Base-by-base conservation (phyloP, 2,888 invertebrate genomes). In the Parasteatoda lunata region DNA sequence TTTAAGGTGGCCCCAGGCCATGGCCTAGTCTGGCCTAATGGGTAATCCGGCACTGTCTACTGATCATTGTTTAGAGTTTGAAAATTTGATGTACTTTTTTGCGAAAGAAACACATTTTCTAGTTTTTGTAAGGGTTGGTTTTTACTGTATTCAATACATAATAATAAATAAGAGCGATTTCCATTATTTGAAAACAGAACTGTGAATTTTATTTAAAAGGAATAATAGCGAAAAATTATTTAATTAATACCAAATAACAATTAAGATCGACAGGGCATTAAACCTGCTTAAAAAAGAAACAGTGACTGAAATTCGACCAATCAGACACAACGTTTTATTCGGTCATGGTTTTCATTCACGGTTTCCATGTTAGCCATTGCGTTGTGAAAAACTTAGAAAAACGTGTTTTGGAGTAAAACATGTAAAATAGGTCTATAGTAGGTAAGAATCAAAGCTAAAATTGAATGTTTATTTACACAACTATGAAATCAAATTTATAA, bases 291-390 rank as follows among this genome's bases (percentile, higher is more conserved):
- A 73, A 79, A 84, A 78, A 69, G 86, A 88, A 80, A 83, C 78
- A 82, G 83, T 88, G 80, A 80, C 66, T 71, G 83, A 86, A 79
- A 83, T 86, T 77, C 77, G 83, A 84, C 88, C 88, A 75, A 86
- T 88, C 79, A 88, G 88, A 90, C 90, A 90, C 88, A 79, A 72
- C 86, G 86, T 87, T 73, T 81, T 87, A 87, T 87, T 87, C 86
- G 86, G 86, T 82, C 82, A 87, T 87, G 86, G 86, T 82, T 82
- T 87, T 82, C 86, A 87, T 87, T 87, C 86, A 87, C 81, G 86
- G 86, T 82, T 77, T 87, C 73, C 73, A 87, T 81, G 81, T 73
- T 87, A 82, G 82, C 81, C 86, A 87, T 82, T 87, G 77, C 77
- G 73, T 77, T 51, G 69, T 69, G 65, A 82, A 87, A 73, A 68